These are phyloP conservation scores for Zygogramma bicolorata DNA, from an alignment of 2,888 invertebrate genomes.

Conservation along the genomic window DNA sequence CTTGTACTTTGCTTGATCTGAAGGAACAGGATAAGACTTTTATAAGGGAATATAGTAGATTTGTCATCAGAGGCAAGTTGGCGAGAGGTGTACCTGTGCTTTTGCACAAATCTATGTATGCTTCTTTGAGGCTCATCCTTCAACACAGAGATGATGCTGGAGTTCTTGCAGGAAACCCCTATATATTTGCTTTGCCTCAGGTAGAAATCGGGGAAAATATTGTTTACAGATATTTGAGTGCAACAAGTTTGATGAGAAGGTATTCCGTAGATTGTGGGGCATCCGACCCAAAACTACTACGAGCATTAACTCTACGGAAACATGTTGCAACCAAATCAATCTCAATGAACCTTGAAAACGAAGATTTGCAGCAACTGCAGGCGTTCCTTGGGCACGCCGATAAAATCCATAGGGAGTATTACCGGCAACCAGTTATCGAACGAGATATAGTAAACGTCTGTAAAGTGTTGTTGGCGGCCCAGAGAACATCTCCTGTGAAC, in stretches of 20 bases:
- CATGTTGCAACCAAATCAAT: conserved; percentile 13
- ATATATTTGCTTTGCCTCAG: background rate
- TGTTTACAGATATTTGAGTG: conserved; percentile 1
- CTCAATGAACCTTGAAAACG: background rate
- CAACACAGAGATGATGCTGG: background rate
- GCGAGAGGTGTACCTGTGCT: too few relatives aligned
- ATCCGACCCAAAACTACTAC: background rate
- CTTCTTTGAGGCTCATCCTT: background rate
- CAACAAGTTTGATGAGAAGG: conserved; percentile 3
- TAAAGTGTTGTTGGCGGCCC: background rate
- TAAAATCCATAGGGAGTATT: too few relatives aligned
- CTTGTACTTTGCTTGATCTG: background rate
- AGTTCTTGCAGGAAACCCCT: background rate
- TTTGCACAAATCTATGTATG: background rate
- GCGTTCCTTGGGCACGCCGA: background rate
- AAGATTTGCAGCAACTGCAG: background rate
- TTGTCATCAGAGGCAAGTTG: background rate
- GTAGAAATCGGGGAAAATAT: background rate
- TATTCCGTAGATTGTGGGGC: conserved; percentile 9
- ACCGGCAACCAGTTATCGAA: conserved; percentile 1
- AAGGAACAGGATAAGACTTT: background rate
- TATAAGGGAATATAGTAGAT: background rate
- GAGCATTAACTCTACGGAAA: too few relatives aligned
- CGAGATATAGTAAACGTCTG: background rate
- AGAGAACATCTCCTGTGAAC: background rate